A percentile compares a stretch with the other conserved stretches of the same genome.
These are phyloP conservation scores for Pocillopora grandis DNA, from an alignment of 92 coral and sea anemone species.

Conservation along the genomic window DNA sequence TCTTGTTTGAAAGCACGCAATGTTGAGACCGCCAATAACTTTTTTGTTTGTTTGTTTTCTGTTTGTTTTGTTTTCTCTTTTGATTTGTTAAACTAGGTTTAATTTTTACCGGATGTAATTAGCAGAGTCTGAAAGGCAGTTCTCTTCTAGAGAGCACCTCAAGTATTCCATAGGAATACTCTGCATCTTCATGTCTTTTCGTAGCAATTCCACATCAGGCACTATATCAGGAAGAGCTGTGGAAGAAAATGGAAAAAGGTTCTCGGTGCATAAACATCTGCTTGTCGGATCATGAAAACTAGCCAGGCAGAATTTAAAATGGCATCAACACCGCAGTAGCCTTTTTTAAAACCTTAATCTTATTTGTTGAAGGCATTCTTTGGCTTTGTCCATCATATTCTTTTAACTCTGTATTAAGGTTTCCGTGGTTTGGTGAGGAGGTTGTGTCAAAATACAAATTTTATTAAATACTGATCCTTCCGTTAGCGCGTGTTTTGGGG, in stretches of 20 bases:
- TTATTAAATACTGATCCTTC: too few species aligned
- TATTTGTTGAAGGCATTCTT: too few species aligned
- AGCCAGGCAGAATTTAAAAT: background rate
- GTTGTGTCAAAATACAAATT: too few species aligned
- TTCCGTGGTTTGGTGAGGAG: too few species aligned
- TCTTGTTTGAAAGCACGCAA: too few species aligned
- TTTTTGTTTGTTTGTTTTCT: background rate
- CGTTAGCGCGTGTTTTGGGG: too few species aligned
- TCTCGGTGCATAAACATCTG: background rate
- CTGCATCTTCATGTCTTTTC: constrained; percentile 46
- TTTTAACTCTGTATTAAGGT: too few species aligned
- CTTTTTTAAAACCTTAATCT: too few species aligned
- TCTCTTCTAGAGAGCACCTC: constrained; percentile 85
- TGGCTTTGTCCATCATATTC: too few species aligned
- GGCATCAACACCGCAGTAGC: background rate
- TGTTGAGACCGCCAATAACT: too few species aligned
- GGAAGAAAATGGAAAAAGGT: background rate
- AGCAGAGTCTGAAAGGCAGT: constrained; percentile 77
- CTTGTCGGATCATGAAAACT: background rate
- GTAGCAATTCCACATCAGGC: constrained; percentile 66
- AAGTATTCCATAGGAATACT: constrained; percentile 45
- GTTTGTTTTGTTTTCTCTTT: background rate
- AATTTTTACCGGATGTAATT: constrained; percentile 15
- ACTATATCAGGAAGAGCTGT: constrained; percentile 82
- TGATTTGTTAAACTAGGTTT: background rate